phyloP scores from a whole-genome alignment of 2,797 vertebrate species.

The Lateolabrax maculatus region DNA sequence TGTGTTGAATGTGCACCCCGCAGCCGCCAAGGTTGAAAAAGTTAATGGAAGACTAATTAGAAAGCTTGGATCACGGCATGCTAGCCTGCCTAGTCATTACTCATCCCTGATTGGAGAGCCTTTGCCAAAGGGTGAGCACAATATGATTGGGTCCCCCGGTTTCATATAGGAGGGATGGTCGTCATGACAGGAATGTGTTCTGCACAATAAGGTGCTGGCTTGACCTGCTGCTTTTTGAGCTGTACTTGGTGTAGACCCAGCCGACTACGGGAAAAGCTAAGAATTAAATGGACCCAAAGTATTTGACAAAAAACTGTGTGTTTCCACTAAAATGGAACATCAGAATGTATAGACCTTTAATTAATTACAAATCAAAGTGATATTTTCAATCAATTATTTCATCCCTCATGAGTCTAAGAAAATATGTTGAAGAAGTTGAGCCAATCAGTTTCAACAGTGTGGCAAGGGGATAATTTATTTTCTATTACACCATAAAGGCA shows the following conservation, averaged over 20 bases:
- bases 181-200: constrained; percentile 55
- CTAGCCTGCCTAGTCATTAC: constrained; percentile 83
- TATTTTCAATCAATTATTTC: constrained; percentile 15
- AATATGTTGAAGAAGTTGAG: constrained; percentile 1
- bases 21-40: constrained; percentile 85
- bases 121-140: constrained; percentile 76
- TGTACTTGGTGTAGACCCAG: constrained; percentile 11
- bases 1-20: constrained; percentile 66
- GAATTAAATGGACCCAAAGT: not conserved
- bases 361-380: constrained; percentile 20
- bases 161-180: constrained; percentile 50
- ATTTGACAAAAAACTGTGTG: not conserved
- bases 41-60: constrained; percentile 87
- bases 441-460: not conserved
- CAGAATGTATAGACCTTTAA: not conserved
- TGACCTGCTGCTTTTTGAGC: constrained; percentile 38
- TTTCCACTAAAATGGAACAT: not conserved
- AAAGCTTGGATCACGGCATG: constrained; percentile 87
- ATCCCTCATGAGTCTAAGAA: constrained; percentile 5
- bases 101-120: constrained; percentile 86
- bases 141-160: constrained; percentile 68
- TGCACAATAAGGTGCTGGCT: constrained; percentile 53
- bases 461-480: not conserved
- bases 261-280: constrained; percentile 2
- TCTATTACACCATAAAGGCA: not conserved